Evolutionary conservation across 1,140 invertebrate genomes (phyloP), one percentile per base, ranked within the genome.

Genomic region (Cataglyphis hispanica): DNA sequence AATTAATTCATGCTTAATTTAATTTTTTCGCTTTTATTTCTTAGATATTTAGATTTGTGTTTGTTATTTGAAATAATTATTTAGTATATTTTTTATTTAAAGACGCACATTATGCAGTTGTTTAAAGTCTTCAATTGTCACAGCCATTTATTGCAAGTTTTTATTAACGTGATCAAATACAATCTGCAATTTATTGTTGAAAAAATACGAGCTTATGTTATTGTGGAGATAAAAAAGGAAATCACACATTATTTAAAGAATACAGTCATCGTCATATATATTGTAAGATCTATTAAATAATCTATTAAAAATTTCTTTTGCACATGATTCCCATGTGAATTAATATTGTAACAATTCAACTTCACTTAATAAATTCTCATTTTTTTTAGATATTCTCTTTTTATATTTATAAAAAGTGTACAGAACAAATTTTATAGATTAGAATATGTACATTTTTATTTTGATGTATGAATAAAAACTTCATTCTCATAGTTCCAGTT

Each of bases 351-450:
- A 89, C 22, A 61, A 86, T 61, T 85, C 22, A 13, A 77, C 16
- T 74, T 70, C 31, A 56, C 40, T 63, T 76, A 86, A 90, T 85
- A 87, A 74, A 87, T 84, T 76, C 46, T 74, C 72, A 87, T 76
- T 78, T 90, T 90, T 61, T 89, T 50, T 46, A 87, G 69, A 61
- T 87, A 85, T 70, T 16, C 56, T 86, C 27, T 70, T 87, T 87
- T 60, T 83, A 70, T 86, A 83, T 61, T 81, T 80, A 53, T 78
- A 87, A 84, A 66, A 8, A 4, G 22, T 87, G 58, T 87, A 89
- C 40, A 85, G 53, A 58, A 78, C 8, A 27, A 5, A 50, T 16
- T 22, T 8, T 72, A 11, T 64, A 78, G 31, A 78, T 67, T 80
- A 80, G 8, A 13, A 8, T 50, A 19, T 19, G 5, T 37, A 40